Base-by-base conservation (phyloP, 2,797 vertebrate species). In the Rhinoraja longicauda region DNA sequence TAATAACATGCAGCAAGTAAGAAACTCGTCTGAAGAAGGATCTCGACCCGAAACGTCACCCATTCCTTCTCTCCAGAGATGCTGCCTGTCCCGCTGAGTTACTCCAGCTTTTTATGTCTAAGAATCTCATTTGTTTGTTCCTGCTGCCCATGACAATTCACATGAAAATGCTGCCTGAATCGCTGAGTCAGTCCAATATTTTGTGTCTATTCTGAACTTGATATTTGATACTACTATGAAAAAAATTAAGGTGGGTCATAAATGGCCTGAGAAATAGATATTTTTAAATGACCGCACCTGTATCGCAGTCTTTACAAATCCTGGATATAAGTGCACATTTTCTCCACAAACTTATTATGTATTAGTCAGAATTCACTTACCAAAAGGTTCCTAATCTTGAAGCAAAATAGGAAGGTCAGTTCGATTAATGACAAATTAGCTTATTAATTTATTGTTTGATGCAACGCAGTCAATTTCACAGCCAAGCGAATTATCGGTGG, bases 381-480 rank as follows among this genome's bases (percentile, higher is more conserved):
- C 92, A 9, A 92, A 53, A 92, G 3, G 6, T 92, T 45, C 59
- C 73, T 92, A 92, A 92, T 32, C 39, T 36, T 12, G 36, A 73
- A 92, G 19, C 36, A 26, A 91, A 73, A 45, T n/a, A 73, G 39
- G 72, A 92, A 92, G 39, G 90, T 53, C 90, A 73, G 24, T 95
- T 94, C 96, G 95, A 96, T 96, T 96, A 96, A 95, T 95, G 95
- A 96, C 95, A 96, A 95, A 93, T 86, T 94, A 94, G 94, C 95
- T 97, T 95, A 97, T 97, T 97, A 97, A 97, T 98, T 97, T 97
- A 95, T 95, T 96, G 81, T 96, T 96, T 97, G 96, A 97, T 94
- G 94, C 96, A 96, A 97, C 96, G 96, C 94, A 95, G 95, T 97
- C 96, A 94, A 92, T 97, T 97, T 97, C 95, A 95, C 96, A 97